Conservation (phyloP, 1,140 invertebrate species). For the Steinernema feltiae region DNA sequence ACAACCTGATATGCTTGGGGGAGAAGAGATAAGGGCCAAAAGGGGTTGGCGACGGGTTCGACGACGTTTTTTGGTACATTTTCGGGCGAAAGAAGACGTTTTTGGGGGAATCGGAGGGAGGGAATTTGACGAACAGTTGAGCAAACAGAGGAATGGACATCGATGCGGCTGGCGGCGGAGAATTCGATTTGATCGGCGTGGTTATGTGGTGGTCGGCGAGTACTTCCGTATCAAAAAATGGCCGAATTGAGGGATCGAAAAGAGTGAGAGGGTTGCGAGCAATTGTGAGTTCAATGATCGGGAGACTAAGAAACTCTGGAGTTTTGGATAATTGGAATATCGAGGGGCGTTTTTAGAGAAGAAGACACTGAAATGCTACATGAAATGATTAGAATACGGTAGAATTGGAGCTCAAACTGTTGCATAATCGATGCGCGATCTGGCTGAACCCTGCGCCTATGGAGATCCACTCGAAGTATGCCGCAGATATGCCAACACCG, state of each 20-base stretch:
- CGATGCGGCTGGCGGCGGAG: background rate
- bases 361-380: no score
- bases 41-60: no score
- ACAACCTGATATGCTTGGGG: background rate
- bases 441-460: conserved; percentile 48
- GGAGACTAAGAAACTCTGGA: background rate
- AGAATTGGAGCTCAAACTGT: background rate
- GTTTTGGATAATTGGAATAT: no score
- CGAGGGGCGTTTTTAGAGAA: no score
- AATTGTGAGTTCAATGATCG: background rate
- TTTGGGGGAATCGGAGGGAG: background rate
- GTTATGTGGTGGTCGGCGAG: background rate
- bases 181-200: background rate
- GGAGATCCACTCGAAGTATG: conserved; percentile 41
- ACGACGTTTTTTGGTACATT: background rate
- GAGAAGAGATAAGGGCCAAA: no score
- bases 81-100: background rate
- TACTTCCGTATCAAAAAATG: background rate
- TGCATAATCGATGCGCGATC: conserved; percentile 40
- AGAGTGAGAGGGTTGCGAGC: background rate
- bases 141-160: background rate
- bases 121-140: background rate
- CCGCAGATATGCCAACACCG: conserved; percentile 34
- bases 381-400: conserved; percentile 24
- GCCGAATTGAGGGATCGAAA: background rate